Conservation (phyloP, 2,888 invertebrate genomes). For the Scelioninae gen. 1 region DNA sequence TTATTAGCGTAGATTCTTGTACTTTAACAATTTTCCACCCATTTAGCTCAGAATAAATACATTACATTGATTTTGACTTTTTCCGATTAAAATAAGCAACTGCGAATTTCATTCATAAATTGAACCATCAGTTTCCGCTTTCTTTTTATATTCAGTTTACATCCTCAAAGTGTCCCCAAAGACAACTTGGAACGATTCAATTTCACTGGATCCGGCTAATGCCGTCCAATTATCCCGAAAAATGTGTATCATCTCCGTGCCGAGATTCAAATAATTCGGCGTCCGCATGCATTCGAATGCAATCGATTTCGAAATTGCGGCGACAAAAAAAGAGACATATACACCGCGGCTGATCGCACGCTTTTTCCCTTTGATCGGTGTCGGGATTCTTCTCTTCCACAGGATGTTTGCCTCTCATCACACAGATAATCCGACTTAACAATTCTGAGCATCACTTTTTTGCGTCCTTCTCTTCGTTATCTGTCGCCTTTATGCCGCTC, state of each 20-base stretch:
- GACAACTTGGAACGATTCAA: conserved; percentile 25
- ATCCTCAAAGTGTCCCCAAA: conserved; percentile 12
- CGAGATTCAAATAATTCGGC: conserved; percentile 42
- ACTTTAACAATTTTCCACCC: no score
- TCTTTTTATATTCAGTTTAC: no score
- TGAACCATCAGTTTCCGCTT: no score
- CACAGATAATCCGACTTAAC: conserved; percentile 83
- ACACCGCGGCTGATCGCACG: conserved; percentile 42
- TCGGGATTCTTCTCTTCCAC: conserved; percentile 61
- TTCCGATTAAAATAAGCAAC: no score
- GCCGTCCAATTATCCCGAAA: conserved; percentile 47
- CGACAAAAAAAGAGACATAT: conserved; percentile 41
- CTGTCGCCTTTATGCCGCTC: conserved; percentile 55
- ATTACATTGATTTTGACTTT: no score
- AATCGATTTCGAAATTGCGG: conserved; percentile 53
- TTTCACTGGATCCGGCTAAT: conserved; percentile 14
- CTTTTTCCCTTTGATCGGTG: conserved; percentile 61
- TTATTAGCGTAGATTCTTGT: no score
- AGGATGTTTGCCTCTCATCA: conserved; percentile 79
- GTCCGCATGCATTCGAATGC: conserved; percentile 33
- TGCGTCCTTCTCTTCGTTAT: conserved; percentile 58
- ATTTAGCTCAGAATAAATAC: no score
- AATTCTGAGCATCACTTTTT: conserved; percentile 68
- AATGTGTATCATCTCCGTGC: conserved; percentile 39
- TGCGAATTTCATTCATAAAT: no score